Conservation (phyloP, 2,113 vertebrate genomes). For the Orcinus orca region DNA sequence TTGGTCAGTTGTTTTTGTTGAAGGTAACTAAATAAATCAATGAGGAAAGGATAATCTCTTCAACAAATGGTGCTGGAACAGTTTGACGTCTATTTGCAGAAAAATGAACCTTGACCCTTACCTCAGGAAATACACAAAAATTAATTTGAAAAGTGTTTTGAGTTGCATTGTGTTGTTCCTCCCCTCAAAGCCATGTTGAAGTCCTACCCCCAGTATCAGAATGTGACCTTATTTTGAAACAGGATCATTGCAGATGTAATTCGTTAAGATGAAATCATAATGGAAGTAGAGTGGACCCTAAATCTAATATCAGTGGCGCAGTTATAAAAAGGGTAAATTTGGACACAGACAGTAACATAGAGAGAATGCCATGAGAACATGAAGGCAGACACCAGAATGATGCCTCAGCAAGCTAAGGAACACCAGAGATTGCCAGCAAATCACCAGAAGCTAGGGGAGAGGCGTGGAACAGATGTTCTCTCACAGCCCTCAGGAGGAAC, state of each 20-base stretch:
- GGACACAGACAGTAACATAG: neutral
- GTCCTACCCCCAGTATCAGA: neutral
- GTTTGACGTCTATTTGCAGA: neutral
- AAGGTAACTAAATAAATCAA: neutral
- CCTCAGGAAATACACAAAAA: neutral
- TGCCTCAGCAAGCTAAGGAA: neutral
- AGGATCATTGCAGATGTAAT: neutral
- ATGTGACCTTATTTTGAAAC: neutral
- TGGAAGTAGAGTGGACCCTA: neutral
- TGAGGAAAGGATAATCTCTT: neutral
- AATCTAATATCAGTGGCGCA: neutral
- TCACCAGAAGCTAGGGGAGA: neutral
- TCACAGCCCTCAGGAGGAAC: neutral
- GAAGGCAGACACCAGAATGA: neutral
- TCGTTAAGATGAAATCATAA: neutral
- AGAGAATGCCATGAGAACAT: neutral
- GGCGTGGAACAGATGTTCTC: neutral
- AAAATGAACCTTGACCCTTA: neutral
- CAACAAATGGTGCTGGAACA: neutral
- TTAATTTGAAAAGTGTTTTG: neutral
- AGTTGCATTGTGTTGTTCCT: neutral
- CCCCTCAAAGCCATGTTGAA: neutral
- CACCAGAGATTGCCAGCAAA: neutral
- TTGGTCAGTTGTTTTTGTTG: neutral
- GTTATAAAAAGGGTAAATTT: neutral